Base-by-base conservation (phyloP, 2,888 invertebrate species). In the Pandemis corylana region DNA sequence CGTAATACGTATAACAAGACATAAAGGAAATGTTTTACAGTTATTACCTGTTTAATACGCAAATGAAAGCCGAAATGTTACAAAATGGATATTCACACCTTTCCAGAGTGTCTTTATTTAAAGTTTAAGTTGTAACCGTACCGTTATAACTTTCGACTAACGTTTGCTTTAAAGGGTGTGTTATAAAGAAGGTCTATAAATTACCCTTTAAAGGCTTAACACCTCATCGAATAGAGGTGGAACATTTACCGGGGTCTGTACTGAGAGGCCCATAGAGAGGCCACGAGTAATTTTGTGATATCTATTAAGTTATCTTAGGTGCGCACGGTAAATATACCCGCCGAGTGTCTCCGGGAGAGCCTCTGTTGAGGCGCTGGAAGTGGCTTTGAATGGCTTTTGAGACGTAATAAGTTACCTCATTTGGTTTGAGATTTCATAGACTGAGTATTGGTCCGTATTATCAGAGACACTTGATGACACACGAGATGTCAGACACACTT, bases 151-250 rank as follows among this genome's bases (percentile, higher is more conserved):
- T 51, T 51, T 53, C 51, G 36, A 2, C 51, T 62, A 68, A 46
- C 53, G 44, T 46, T 46, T 56, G 46, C 56, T 63, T 64, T 49
- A 41, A 72, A 66, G 41, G 59, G 46, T 36, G 20, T 20, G 68
- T 68, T 68, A 59, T 65, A 73, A 73, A 69, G 69, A 69, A 69
- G 79, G 80, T 80, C 86, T 86, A 93, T 93, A 93, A 93, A 93
- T 93, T 84, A 87, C 83, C 84, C 80, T 66, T 66, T n/a, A 53
- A 44, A 82, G 87, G 89, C 90, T 90, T 90, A 87, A 89, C 91
- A 91, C 90, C 90, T 92, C 90, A 91, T 91, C 88, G 87, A 89
- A 90, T 90, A 89, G 88, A 87, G 85, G n/a, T n/a, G 88, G 86
- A 86, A 92, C 91, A 92, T 92, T 93, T 91, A 91, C 85, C 82